Base-by-base conservation (phyloP, 2,888 invertebrate genomes). In the Amphipyra tragopoginis region DNA sequence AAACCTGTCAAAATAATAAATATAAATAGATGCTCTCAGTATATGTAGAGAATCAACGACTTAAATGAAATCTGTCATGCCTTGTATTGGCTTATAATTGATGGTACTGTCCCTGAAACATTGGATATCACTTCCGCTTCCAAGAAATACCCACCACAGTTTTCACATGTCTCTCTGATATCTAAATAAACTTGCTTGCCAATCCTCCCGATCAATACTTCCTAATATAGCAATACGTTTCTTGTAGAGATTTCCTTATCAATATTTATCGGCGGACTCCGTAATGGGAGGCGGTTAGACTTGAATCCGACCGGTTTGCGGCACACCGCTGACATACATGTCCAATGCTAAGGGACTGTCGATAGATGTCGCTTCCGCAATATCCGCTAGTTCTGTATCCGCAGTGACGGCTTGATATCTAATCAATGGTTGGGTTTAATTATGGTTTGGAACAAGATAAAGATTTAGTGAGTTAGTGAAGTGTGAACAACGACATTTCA, bases 261-360 rank as follows among this genome's bases (percentile, higher is more conserved):
- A 74, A 64, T 77, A 77, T 74, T 72, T 65, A 59, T 72, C 64
- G 51, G 58, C 57, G 53, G 47, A 49, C 65, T 55, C 72, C 57
- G 56, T 66, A 67, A 48, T 36, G 47, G 65, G 44, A 40, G 45
- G 61, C 45, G 10, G 75, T 58, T 68, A 39, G 55, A 71, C 77
- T 61, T 72, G 65, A 51, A 68, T 60, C 62, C 26, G 57, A 69
- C 73, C 72, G 72, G 79, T 77, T 62, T 13, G 42, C 21, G 66
- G 65, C 51, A 57, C 74, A 75, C 69, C 53, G 58, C 71, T 84
- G 82, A 81, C 84, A 83, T 50, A 84, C 75, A 83, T 83, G 75
- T 59, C 66, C 54, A 72, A 55, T 55, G 50, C 52, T 58, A 52
- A 65, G 55, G 72, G 72, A 47, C 52, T 57, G 71, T n/a, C 57